Conservation (phyloP, 1,140 invertebrate species). For the Neodiprion lecontei region DNA sequence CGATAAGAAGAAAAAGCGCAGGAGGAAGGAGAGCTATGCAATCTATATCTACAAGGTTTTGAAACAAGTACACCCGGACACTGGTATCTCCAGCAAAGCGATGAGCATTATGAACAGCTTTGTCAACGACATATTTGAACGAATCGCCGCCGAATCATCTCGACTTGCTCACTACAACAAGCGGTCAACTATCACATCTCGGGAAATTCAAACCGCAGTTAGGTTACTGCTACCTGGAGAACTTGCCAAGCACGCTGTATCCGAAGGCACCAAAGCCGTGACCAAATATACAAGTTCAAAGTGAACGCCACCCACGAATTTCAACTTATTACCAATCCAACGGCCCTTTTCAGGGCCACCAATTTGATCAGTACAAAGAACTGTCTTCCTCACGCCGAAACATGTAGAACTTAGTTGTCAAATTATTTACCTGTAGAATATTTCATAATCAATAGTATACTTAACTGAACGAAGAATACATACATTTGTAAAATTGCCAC, state of each 20-base stretch:
- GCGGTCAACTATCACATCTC: constrained; percentile 56
- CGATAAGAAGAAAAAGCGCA: constrained; percentile 63
- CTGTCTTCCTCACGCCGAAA: background rate
- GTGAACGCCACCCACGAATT: constrained; percentile 16
- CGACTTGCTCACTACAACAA: constrained; percentile 77
- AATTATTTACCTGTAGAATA: too few relatives aligned
- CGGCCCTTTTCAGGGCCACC: constrained; percentile 46
- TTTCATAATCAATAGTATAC: too few relatives aligned
- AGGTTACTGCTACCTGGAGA: constrained; percentile 57
- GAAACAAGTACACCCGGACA: constrained; percentile 74
- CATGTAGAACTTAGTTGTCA: background rate
- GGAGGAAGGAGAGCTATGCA: constrained; percentile 71
- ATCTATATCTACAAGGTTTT: constrained; percentile 78
- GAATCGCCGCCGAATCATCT: constrained; percentile 74
- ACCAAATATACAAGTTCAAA: constrained; percentile 50
- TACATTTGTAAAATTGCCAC: too few relatives aligned
- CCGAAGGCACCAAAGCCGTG: constrained; percentile 68
- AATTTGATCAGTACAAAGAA: constrained; percentile 52
- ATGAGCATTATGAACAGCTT: constrained; percentile 72
- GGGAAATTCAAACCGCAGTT: constrained; percentile 59
- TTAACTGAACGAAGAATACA: too few relatives aligned
- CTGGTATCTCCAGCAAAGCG: constrained; percentile 70
- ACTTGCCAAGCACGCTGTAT: constrained; percentile 61
- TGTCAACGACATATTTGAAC: constrained; percentile 73
- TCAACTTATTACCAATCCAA: constrained; percentile 3